phyloP scores from a whole-genome alignment of 92 coral and sea anemone species.

The Isaurus tuberculatus region DNA sequence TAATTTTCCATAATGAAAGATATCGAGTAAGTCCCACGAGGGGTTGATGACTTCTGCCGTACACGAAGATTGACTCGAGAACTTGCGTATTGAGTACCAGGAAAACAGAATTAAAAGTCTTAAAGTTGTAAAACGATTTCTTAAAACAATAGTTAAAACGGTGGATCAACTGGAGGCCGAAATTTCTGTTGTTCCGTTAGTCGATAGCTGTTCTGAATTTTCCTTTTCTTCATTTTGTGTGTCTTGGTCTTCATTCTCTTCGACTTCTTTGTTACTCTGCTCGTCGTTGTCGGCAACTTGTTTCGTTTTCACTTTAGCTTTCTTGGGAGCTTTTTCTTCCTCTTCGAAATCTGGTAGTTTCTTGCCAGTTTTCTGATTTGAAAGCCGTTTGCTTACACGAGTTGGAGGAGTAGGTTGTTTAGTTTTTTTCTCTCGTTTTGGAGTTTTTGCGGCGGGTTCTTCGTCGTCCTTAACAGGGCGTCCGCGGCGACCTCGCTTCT shows the following conservation, averaged over 20 bases:
- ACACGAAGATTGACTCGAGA: no score
- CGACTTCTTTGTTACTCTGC: slow-evolving; percentile 41
- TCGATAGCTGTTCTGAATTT: slow-evolving; percentile 11
- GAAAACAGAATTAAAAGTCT: background rate
- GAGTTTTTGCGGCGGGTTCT: slow-evolving; percentile 67
- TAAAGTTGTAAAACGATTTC: background rate
- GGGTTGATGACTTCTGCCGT: no score
- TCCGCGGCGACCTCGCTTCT: slow-evolving; percentile 71
- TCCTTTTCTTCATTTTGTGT: background rate
- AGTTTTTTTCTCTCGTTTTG: slow-evolving; percentile 66
- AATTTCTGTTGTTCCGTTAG: slow-evolving; percentile 33
- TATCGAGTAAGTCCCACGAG: no score
- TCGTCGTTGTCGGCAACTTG: slow-evolving; percentile 26
- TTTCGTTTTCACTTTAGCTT: slow-evolving; percentile 29
- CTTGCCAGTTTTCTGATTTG: slow-evolving; percentile 71
- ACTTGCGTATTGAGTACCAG: no score
- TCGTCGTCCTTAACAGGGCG: slow-evolving; percentile 67
- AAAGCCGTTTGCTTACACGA: slow-evolving; percentile 69
- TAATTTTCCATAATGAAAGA: no score
- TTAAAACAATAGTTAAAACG: background rate
- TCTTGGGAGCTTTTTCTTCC: slow-evolving; percentile 45
- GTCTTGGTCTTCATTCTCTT: background rate
- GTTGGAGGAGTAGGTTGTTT: slow-evolving; percentile 51
- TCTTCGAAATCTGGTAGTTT: slow-evolving; percentile 57
- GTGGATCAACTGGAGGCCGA: slow-evolving; percentile 28